Evolutionary conservation across 2,888 invertebrate species (phyloP).

Genomic region (Acrobeloides nanus): DNA sequence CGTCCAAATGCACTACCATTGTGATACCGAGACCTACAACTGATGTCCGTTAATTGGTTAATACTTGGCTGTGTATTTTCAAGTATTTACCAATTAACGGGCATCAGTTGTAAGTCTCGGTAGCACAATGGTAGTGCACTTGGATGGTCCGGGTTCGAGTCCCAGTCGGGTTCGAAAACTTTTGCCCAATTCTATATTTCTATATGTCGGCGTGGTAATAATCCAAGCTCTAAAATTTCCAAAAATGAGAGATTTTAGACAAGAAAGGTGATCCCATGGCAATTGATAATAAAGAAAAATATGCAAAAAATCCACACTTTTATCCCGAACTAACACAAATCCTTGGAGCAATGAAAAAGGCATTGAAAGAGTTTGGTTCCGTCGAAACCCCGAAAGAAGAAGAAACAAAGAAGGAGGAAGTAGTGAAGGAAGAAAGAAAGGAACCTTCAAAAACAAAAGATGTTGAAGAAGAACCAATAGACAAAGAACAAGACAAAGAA

Average conservation of each 20-base stretch:
- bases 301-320: conserved; percentile 36
- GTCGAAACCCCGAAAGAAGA: no score
- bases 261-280: conserved; percentile 40
- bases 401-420: conserved; percentile 4
- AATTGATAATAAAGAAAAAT: conserved; percentile 53
- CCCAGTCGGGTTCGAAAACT: no score
- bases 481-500: conserved; percentile 8
- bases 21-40: no score
- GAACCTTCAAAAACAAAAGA: no score
- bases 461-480: conserved; percentile 8
- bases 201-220: no score
- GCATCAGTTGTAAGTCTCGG: not conserved
- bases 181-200: no score
- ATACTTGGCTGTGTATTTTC: no score
- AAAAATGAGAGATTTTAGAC: conserved; percentile 4
- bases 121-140: not conserved
- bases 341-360: conserved; percentile 21
- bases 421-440: no score
- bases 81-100: no score
- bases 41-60: no score
- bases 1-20: no score
- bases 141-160: not conserved
- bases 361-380: conserved; percentile 13
- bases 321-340: conserved; percentile 43
- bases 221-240: no score